These are phyloP conservation scores for Bucco capensis DNA, from an alignment of 2,113 vertebrate species.

Conservation along the genomic window DNA sequence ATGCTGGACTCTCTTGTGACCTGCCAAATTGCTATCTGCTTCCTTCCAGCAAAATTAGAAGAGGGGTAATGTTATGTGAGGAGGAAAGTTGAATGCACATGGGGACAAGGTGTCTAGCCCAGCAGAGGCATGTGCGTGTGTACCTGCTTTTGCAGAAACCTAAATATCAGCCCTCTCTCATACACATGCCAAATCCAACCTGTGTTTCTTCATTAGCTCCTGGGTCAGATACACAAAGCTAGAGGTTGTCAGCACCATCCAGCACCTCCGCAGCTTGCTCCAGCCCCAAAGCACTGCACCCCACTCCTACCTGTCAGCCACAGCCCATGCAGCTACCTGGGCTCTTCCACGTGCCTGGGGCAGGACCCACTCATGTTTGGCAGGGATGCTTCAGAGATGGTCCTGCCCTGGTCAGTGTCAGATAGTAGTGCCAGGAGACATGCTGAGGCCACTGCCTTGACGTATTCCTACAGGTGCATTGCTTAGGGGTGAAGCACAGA, in stretches of 20 bases:
- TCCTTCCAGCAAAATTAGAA: constrained; percentile 24
- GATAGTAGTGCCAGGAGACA: not conserved
- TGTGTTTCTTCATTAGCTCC: not conserved
- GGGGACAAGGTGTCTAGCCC: not conserved
- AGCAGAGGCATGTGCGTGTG: rapidly evolving
- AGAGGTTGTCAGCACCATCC: not conserved
- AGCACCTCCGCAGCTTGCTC: not conserved
- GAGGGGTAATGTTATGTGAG: not conserved
- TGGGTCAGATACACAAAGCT: not conserved
- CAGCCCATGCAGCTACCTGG: rapidly evolving
- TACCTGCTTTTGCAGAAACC: not conserved
- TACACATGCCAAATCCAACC: not conserved
- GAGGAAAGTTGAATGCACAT: not conserved
- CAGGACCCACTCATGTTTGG: not conserved
- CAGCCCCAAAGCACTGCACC: not conserved
- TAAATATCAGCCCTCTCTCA: not conserved
- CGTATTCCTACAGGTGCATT: not conserved
- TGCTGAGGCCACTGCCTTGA: not conserved
- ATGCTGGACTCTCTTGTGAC: constrained; percentile 32
- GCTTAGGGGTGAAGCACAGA: not conserved
- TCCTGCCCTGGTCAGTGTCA: not conserved
- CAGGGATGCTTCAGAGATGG: rapidly evolving
- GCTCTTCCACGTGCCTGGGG: not conserved
- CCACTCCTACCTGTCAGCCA: not conserved
- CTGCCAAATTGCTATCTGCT: constrained; percentile 20